Conservation (phyloP, 2,113 vertebrate genomes). For the Catagonus wagneri region DNA sequence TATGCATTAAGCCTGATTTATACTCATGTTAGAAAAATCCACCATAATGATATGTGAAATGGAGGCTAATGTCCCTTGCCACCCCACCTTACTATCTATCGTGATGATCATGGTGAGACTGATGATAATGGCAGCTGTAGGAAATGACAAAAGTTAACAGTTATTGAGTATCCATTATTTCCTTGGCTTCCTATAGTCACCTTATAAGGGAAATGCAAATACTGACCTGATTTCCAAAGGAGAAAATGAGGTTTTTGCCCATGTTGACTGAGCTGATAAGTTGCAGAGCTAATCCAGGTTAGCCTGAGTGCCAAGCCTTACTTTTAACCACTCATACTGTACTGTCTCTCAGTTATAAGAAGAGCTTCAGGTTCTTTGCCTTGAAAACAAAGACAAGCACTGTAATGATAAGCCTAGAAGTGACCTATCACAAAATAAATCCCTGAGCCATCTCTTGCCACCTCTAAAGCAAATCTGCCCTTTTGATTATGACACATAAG, state of each 20-base stretch:
- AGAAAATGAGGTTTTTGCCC: neutral
- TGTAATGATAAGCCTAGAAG: neutral
- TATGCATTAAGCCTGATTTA: neutral
- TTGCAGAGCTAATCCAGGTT: neutral
- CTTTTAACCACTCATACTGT: too few species aligned
- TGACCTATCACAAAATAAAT: neutral
- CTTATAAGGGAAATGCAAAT: too few species aligned
- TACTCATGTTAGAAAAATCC: neutral
- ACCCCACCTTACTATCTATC: too few species aligned
- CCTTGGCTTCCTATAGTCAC: neutral
- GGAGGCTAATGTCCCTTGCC: neutral
- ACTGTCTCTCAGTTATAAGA: neutral
- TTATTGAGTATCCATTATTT: neutral
- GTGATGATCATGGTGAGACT: neutral
- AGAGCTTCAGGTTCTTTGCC: conserved; percentile 10
- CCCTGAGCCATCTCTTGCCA: too few species aligned
- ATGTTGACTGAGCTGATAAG: neutral
- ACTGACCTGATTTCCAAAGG: neutral
- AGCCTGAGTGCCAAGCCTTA: neutral
- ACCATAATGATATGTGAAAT: neutral
- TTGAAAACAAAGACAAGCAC: neutral
- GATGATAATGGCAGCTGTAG: neutral
- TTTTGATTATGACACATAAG: too few species aligned
- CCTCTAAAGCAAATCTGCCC: neutral
- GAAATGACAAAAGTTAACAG: neutral